phyloP scores from a whole-genome alignment of 2,113 vertebrate species.

The Pimephales promelas region DNA sequence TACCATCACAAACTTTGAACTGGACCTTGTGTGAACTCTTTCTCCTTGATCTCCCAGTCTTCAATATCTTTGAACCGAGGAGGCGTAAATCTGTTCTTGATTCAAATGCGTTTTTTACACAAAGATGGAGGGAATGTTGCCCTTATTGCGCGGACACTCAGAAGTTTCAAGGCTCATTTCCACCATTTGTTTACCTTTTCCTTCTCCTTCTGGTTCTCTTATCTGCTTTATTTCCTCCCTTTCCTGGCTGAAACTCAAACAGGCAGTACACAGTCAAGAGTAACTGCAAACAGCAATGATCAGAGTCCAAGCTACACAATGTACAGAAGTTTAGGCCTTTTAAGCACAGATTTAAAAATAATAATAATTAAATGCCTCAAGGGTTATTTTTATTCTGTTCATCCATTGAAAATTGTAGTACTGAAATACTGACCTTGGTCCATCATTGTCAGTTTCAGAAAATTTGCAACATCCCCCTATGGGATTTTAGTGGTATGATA shows the following conservation, averaged over 20 bases:
- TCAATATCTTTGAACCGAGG: background rate
- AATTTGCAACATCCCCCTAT: background rate
- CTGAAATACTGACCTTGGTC: background rate
- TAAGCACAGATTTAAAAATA: background rate
- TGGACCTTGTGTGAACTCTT: background rate
- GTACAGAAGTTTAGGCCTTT: background rate
- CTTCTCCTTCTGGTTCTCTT: slow-evolving; percentile 35
- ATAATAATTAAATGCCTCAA: background rate
- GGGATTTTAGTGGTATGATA: background rate
- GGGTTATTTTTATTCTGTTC: background rate
- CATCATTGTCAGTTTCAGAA: background rate
- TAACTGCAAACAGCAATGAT: background rate
- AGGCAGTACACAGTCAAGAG: slow-evolving; percentile 3
- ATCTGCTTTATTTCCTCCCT: slow-evolving; percentile 14
- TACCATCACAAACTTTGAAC: background rate
- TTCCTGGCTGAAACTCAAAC: slow-evolving; percentile 7
- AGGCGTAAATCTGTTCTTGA: background rate
- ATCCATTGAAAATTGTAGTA: background rate
- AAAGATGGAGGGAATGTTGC: background rate
- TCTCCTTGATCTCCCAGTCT: slow-evolving; percentile 1
- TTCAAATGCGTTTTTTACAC: background rate
- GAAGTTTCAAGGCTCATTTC: slow-evolving; percentile 42
- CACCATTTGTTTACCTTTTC: slow-evolving; percentile 49
- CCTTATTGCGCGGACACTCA: background rate
- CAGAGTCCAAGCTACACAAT: background rate